A percentile compares a stretch with the other conserved stretches of the same genome.
These are phyloP conservation scores for Drosophila pegasa DNA, from an alignment of 2,888 invertebrate genomes.

Conservation along the genomic window DNA sequence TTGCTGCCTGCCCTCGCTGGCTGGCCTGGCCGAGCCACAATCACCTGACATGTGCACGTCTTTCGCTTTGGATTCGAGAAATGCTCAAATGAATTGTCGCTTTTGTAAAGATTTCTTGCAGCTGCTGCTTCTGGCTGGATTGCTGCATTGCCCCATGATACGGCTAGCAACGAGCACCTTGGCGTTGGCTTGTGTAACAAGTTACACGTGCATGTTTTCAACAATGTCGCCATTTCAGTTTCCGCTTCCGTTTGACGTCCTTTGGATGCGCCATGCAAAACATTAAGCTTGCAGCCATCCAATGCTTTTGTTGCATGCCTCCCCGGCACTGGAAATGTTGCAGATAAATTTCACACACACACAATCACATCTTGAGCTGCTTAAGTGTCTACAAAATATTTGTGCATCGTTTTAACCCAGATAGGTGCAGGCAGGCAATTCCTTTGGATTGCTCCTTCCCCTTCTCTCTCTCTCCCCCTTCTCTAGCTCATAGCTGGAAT, in stretches of 20 bases:
- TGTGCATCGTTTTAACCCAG: slow-evolving; percentile 65
- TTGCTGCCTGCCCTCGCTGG: neutral
- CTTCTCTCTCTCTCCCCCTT: neutral
- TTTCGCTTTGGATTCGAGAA: slow-evolving; percentile 57
- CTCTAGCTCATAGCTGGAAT: slow-evolving; percentile 24
- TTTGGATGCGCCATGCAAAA: slow-evolving; percentile 62
- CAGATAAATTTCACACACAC: slow-evolving; percentile 54
- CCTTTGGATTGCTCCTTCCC: neutral
- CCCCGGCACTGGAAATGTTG: slow-evolving; percentile 40
- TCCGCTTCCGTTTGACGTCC: slow-evolving; percentile 57
- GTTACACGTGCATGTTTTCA: slow-evolving; percentile 78
- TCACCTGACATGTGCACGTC: slow-evolving; percentile 76
- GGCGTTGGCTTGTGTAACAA: slow-evolving; percentile 63
- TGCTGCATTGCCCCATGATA: slow-evolving; percentile 34
- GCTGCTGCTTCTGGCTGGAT: slow-evolving; percentile 36
- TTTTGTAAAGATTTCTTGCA: slow-evolving; percentile 75
- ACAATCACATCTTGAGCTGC: slow-evolving; percentile 49
- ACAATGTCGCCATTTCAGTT: slow-evolving; percentile 72
- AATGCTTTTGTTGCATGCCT: slow-evolving; percentile 25
- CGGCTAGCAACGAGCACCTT: slow-evolving; percentile 19
- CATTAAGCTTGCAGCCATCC: slow-evolving; percentile 44
- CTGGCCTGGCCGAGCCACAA: slow-evolving; percentile 36
- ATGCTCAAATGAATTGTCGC: slow-evolving; percentile 80
- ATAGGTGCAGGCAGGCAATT: slow-evolving; percentile 42
- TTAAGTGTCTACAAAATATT: slow-evolving; percentile 61